A percentile compares a stretch with the other conserved stretches of the same genome.
These are phyloP conservation scores for Enteromius trimaculatus DNA, from an alignment of 2,797 vertebrate species.

Conservation along the genomic window DNA sequence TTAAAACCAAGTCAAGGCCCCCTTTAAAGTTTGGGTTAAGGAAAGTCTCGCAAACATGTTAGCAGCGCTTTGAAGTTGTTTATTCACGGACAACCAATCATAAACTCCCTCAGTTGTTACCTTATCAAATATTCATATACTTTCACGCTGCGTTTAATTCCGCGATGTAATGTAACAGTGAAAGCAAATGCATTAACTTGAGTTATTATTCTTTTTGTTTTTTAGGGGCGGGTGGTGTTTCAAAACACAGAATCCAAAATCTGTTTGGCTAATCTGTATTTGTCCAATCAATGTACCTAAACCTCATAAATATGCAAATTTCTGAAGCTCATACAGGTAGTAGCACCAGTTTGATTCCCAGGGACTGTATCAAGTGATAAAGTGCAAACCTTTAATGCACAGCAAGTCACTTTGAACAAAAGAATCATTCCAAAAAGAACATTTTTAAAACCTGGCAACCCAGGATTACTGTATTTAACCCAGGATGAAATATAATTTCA, in stretches of 20 bases:
- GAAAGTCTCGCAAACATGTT: not conserved
- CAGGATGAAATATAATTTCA: not conserved
- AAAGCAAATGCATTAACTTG: constrained; percentile 1
- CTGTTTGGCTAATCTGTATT: not conserved
- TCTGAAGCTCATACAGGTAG: not conserved
- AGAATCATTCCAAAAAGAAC: not conserved
- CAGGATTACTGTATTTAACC: not conserved
- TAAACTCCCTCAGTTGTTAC: not conserved
- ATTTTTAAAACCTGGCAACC: not conserved
- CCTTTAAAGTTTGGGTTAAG: constrained; percentile 8
- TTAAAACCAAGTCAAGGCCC: constrained; percentile 3
- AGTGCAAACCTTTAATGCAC: not conserved
- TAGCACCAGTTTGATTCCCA: not conserved
- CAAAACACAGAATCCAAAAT: not conserved
- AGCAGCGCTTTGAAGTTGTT: not conserved
- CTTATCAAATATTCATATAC: not conserved
- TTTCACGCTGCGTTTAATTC: not conserved
- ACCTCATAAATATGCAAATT: not conserved
- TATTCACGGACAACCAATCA: not conserved
- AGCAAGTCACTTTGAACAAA: not conserved
- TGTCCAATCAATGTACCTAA: not conserved
- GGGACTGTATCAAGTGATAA: not conserved
- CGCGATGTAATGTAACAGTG: not conserved
- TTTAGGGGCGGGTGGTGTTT: not conserved
- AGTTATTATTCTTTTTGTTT: not conserved